A percentile compares a stretch with the other conserved stretches of the same genome.
Evolutionary conservation across 2,113 vertebrate genomes (phyloP).

Genomic region (Thunnus thynnus): DNA sequence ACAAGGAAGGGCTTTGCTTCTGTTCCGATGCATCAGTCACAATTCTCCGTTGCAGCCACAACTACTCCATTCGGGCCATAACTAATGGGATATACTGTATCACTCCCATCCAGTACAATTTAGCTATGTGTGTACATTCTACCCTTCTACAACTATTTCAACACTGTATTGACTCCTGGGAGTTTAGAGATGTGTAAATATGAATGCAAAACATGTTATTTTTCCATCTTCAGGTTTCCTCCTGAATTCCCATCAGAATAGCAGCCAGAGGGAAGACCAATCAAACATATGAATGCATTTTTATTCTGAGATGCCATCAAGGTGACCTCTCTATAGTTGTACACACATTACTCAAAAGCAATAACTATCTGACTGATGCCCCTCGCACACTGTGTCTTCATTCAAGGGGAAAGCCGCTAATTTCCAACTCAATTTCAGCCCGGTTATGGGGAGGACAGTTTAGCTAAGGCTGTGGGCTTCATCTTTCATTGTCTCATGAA

Average conservation of each 20-base stretch:
- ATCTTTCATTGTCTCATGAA: constrained; percentile 67
- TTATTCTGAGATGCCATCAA: constrained; percentile 20
- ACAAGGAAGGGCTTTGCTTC: constrained; percentile 19
- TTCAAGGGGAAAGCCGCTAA: background rate
- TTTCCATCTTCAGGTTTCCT: constrained; percentile 7
- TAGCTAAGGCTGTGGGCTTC: constrained; percentile 4
- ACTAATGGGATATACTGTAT: constrained; percentile 16
- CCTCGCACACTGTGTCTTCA: constrained; percentile 23
- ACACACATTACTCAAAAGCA: constrained; percentile 5
- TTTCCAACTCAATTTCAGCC: constrained; percentile 21
- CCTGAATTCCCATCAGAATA: constrained; percentile 29
- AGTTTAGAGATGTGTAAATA: constrained; percentile 1
- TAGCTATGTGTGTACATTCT: background rate
- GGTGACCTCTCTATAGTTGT: constrained; percentile 25
- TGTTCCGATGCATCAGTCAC: constrained; percentile 5
- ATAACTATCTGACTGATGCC: constrained; percentile 3
- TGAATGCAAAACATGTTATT: constrained; percentile 22
- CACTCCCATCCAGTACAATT: background rate
- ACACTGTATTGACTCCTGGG: background rate
- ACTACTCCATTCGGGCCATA: constrained; percentile 8
- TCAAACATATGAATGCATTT: constrained; percentile 20
- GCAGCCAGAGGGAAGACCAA: background rate
- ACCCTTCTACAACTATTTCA: background rate
- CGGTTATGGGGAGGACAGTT: constrained; percentile 2
- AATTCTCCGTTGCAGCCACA: constrained; percentile 12